phyloP scores from a whole-genome alignment of 2,888 invertebrate genomes.

The Cecidostiba fungosa region DNA sequence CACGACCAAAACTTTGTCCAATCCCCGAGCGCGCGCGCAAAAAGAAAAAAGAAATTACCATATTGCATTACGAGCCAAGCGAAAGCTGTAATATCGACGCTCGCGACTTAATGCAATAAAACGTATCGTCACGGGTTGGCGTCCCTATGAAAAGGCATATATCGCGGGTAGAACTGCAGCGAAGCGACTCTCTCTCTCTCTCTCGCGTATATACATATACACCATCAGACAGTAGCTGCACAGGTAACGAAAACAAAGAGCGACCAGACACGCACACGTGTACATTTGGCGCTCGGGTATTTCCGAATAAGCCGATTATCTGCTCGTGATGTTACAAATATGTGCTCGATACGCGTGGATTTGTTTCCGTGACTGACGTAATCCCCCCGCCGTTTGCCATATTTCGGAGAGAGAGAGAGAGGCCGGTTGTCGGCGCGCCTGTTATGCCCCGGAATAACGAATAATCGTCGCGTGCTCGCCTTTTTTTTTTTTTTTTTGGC shows the following conservation, averaged over 20 bases:
- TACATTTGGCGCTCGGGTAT: slow-evolving; percentile 16
- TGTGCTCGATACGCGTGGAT: slow-evolving; percentile 59
- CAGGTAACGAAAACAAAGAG: slow-evolving; percentile 56
- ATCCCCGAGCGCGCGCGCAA: neutral
- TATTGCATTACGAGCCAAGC: neutral
- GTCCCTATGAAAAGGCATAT: neutral
- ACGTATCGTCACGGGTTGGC: neutral
- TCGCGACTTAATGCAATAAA: slow-evolving; percentile 22
- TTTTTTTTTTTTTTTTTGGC: slow-evolving; percentile 20
- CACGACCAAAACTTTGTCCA: neutral
- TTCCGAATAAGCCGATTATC: slow-evolving; percentile 61
- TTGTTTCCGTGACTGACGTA: slow-evolving; percentile 59
- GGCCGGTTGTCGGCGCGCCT: slow-evolving; percentile 4
- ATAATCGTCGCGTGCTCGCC: slow-evolving; percentile 42
- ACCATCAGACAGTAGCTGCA: neutral
- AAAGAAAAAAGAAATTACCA: neutral
- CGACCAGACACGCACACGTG: slow-evolving; percentile 31
- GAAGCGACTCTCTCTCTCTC: too few relatives aligned
- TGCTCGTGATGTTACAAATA: slow-evolving; percentile 60
- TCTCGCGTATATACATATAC: too few relatives aligned
- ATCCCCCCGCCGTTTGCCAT: slow-evolving; percentile 28
- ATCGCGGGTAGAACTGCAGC: neutral
- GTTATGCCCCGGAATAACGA: slow-evolving; percentile 49
- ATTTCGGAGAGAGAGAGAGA: neutral
- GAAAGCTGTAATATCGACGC: neutral